Conservation (phyloP, 2,797 vertebrate species). For the Euphonia xanthogaster region DNA sequence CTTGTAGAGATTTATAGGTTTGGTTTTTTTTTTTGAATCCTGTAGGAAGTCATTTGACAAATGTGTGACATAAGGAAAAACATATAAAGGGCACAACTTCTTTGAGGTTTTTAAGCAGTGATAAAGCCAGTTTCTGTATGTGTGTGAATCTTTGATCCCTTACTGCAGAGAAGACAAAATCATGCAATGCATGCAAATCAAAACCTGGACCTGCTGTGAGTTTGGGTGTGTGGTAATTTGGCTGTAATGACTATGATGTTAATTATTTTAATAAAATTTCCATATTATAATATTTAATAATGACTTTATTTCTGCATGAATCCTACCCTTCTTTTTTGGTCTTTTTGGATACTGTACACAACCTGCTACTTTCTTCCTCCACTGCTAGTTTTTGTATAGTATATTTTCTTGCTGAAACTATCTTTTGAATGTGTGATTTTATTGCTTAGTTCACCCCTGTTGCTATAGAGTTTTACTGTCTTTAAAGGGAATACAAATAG, state of each 20-base stretch:
- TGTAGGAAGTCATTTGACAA: not conserved
- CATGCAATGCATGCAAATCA: not conserved
- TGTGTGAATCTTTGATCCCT: not conserved
- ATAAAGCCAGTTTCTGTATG: not conserved
- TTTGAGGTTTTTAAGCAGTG: not conserved
- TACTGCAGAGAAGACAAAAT: not conserved
- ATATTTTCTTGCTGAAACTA: not conserved
- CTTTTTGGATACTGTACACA: not conserved
- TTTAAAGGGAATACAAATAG: not conserved
- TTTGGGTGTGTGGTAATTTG: not conserved
- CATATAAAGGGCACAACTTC: not conserved
- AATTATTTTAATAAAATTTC: not conserved
- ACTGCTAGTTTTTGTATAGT: not conserved
- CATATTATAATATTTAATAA: not conserved
- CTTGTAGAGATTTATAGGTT: not conserved
- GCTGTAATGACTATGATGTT: not conserved
- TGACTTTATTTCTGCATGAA: not conserved
- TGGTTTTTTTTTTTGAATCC: not conserved
- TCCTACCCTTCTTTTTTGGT: not conserved
- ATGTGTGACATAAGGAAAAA: not conserved
- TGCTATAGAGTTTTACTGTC: not conserved
- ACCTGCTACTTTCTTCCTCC: not conserved
- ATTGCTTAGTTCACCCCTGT: not conserved
- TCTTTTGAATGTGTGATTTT: not conserved
- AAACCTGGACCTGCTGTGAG: not conserved